Evolutionary conservation across 2,797 vertebrate genomes (phyloP).

Genomic region (Tauraco hartlaubi): DNA sequence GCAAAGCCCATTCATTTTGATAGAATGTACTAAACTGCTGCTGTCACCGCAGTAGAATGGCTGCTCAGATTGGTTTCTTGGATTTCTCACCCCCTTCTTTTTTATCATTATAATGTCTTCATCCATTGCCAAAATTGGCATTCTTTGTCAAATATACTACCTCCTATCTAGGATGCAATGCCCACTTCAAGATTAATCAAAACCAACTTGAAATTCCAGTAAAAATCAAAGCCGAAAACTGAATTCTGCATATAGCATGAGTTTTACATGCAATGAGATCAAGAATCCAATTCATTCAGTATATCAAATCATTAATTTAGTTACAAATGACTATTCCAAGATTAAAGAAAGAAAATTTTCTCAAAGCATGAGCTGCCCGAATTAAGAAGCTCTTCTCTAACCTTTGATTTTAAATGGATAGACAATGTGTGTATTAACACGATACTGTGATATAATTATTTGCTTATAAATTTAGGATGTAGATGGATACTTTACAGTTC

Average conservation of each 20-base stretch:
- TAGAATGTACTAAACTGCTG: slow-evolving; percentile 58
- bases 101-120: slow-evolving; percentile 19
- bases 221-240: neutral
- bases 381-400: neutral
- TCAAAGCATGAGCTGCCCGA: neutral
- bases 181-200: slow-evolving; percentile 7
- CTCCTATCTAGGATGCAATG: neutral
- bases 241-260: neutral
- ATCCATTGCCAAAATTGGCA: neutral
- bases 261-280: neutral
- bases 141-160: slow-evolving; percentile 21
- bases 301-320: neutral
- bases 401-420: neutral
- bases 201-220: neutral
- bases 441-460: neutral
- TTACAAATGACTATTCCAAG: neutral
- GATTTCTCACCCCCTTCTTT: neutral
- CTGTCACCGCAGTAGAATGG: slow-evolving; percentile 40
- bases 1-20: slow-evolving; percentile 71
- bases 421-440: neutral
- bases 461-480: neutral
- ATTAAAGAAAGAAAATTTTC: neutral
- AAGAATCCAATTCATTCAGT: neutral
- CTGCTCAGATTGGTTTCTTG: slow-evolving; percentile 25
- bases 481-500: neutral